Base-by-base conservation (phyloP, 2,888 invertebrate species). In the Calameuta pallipes region DNA sequence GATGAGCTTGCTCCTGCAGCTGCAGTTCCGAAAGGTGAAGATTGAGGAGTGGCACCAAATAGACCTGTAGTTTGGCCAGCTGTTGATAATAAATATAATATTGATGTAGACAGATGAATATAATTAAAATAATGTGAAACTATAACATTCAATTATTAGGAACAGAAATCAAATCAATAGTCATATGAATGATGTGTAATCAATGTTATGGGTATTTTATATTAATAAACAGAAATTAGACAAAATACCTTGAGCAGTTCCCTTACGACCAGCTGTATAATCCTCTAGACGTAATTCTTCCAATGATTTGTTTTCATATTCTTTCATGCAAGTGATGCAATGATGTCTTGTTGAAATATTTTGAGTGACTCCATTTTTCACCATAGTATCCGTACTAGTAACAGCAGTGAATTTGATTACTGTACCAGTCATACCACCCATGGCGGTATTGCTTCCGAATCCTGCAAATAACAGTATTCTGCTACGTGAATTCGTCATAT, bases 251-350 rank as follows among this genome's bases (percentile, higher is more conserved):
- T 93, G 93, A 31, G 90, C 89, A 69, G 92, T 93, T 69, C 98
- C 98, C 92, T 99, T 99, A 4, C 98, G 93, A 76, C 97, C 97
- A 0, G 97, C 97, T 35, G 94, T 92, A 91, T 99, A 99, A 92
- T 99, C 99, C 89, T 99, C 99, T 78, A 96, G 92, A 13, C 99
- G 94, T 6, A 99, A 92, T 91, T 99, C 99, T 92, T 99, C 99
- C 35, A 99, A 92, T 0, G 98, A 98, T 91, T 99, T 99, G 75
- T 91, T 92, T 89, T 99, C 99, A 90, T 99, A 99, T 90, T 99
- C 98, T 93, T 98, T 98, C 99, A 99, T 99, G 79, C 98, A 98
- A 0, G 98, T 98, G 80, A 99, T 99, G 91, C 99, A 99, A 90
- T 98, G 97, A 90, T 98, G 98, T 86, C 97, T 96, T 0, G 98